Percentiles rank a stretch among this genome's conserved stretches.
Evolutionary conservation across 1,140 invertebrate species (phyloP).

Genomic region (Aphis gossypii): DNA sequence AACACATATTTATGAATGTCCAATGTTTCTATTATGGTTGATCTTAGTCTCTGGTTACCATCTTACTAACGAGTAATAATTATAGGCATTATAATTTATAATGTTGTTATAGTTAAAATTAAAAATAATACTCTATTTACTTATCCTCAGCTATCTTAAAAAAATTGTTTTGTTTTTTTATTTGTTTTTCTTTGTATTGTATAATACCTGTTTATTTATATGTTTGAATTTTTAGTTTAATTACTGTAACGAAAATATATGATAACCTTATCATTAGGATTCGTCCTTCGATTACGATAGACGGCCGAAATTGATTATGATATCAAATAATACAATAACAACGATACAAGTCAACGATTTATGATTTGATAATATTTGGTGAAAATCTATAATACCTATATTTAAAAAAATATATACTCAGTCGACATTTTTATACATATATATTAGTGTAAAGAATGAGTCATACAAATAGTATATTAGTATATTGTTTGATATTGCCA

Average conservation of each 20-base stretch:
- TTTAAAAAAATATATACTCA: background rate
- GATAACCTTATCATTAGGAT: slow-evolving; percentile 3
- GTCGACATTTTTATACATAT: background rate
- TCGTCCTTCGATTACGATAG: slow-evolving; percentile 30
- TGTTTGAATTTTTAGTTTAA: background rate
- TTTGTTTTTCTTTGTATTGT: no score
- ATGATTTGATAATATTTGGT: background rate
- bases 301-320: slow-evolving; percentile 35
- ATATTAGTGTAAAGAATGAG: background rate
- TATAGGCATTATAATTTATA: background rate
- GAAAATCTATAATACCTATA: background rate
- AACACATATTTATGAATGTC: background rate
- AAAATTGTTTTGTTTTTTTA: background rate
- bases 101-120: background rate
- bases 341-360: background rate
- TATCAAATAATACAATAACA: slow-evolving; percentile 6
- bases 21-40: background rate
- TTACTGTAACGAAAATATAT: slow-evolving; percentile 18
- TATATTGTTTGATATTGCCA: slow-evolving; percentile 32
- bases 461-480: slow-evolving; percentile 26
- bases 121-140: background rate
- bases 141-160: background rate
- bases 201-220: background rate
- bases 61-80: background rate
- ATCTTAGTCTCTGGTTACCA: background rate